Conservation (phyloP, 2,888 invertebrate species). For the Drosophila multiciliata region DNA sequence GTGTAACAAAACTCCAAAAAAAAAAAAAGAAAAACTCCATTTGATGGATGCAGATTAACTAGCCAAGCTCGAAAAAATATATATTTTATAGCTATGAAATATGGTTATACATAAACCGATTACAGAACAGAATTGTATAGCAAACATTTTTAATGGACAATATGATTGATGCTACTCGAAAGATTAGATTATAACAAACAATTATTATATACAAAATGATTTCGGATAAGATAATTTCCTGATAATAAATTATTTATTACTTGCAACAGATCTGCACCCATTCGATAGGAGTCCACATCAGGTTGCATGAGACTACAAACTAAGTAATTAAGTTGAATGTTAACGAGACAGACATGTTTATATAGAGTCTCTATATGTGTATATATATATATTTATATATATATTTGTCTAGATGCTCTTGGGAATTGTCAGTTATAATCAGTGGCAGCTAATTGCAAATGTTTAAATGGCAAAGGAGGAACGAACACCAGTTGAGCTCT, state of each 20-base stretch:
- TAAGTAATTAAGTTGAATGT: not conserved
- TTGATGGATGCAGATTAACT: conserved; percentile 21
- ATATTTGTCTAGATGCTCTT: not conserved
- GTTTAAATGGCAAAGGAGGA: conserved; percentile 22
- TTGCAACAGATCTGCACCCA: not conserved
- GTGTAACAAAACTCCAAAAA: not conserved
- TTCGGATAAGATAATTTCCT: no score
- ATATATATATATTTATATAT: not conserved
- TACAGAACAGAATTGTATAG: not conserved
- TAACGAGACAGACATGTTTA: not conserved
- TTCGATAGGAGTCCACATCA: not conserved
- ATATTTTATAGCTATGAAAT: not conserved
- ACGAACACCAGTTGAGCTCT: conserved; percentile 30
- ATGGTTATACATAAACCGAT: not conserved
- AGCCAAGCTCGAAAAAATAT: not conserved
- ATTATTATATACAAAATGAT: not conserved
- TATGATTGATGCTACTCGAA: not conserved
- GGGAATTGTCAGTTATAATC: conserved; percentile 13
- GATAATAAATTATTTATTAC: not conserved
- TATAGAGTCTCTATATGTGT: not conserved
- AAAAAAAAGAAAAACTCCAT: conserved; percentile 8
- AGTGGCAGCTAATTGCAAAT: conserved; percentile 36
- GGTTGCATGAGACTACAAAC: not conserved
- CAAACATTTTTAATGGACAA: not conserved
- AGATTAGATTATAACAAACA: not conserved